Percentiles rank a stretch among this genome's conserved stretches.
Evolutionary conservation across 2,797 vertebrate species (phyloP).

Genomic region (Fundulus diaphanus): DNA sequence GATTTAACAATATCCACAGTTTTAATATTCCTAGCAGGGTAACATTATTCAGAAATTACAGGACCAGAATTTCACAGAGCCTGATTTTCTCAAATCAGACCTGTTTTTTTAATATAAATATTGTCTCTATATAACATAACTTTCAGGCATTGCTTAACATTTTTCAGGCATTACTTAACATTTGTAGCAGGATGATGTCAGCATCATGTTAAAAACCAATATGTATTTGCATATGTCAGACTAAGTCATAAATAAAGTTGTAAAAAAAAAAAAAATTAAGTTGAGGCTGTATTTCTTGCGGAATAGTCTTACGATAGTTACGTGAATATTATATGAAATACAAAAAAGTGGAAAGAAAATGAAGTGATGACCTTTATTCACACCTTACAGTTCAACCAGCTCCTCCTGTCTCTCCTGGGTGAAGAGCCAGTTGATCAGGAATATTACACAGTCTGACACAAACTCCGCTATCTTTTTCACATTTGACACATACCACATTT

Average conservation of each 20-base stretch:
- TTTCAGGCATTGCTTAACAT: background rate
- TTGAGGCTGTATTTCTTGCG: background rate
- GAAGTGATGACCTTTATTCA: background rate
- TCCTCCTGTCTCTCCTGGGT: slow-evolving; percentile 72
- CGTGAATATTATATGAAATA: slow-evolving; percentile 21
- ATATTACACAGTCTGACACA: slow-evolving; percentile 45
- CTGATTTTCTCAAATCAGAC: background rate
- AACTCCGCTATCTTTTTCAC: slow-evolving; percentile 58
- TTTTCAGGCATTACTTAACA: background rate
- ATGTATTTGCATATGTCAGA: background rate
- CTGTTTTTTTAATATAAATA: background rate
- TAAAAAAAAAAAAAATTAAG: background rate
- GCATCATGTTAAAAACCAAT: background rate
- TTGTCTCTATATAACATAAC: background rate
- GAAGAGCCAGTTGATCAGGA: slow-evolving; percentile 70
- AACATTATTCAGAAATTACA: background rate
- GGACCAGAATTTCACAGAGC: background rate
- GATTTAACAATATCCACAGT: too few species aligned
- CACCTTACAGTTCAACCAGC: slow-evolving; percentile 70
- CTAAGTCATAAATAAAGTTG: slow-evolving; percentile 1
- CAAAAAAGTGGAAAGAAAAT: background rate
- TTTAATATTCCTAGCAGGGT: background rate
- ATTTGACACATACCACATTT: slow-evolving; percentile 77
- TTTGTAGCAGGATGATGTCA: background rate
- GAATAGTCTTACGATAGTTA: background rate